Evolutionary conservation across 2,113 vertebrate genomes (phyloP).

Genomic region (Meleagris gallopavo): DNA sequence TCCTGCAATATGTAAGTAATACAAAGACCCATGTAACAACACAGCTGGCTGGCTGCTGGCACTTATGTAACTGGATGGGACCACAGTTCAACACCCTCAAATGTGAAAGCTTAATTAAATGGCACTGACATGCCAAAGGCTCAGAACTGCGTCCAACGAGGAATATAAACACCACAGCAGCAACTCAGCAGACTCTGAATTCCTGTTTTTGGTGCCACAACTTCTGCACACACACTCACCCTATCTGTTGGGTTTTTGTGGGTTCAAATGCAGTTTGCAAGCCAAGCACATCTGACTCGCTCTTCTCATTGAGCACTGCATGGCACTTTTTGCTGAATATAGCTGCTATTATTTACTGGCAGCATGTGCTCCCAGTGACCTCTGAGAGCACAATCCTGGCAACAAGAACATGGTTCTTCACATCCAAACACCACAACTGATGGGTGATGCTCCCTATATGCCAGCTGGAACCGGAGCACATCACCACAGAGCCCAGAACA

Average conservation of each 20-base stretch:
- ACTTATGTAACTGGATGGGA: neutral
- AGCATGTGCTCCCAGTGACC: accelerated
- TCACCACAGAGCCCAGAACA: neutral
- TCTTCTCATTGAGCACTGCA: neutral
- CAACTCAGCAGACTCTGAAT: neutral
- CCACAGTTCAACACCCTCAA: neutral
- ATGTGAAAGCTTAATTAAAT: neutral
- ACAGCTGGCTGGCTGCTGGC: neutral
- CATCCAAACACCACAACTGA: neutral
- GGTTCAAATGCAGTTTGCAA: neutral
- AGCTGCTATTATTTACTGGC: neutral
- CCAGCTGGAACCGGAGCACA: neutral
- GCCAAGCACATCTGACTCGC: neutral
- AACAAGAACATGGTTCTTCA: neutral
- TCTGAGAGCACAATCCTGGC: accelerated
- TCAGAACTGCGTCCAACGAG: neutral
- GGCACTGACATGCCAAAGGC: neutral
- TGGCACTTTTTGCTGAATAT: neutral
- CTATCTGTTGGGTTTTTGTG: accelerated
- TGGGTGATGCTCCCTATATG: accelerated
- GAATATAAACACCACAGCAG: neutral
- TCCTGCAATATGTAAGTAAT: neutral
- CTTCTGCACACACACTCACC: neutral
- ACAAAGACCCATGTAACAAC: neutral
- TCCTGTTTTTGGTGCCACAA: neutral